Percentiles rank a stretch among this genome's conserved stretches.
These are phyloP conservation scores for Diloba caeruleocephala DNA, from an alignment of 2,888 invertebrate species.

Conservation along the genomic window DNA sequence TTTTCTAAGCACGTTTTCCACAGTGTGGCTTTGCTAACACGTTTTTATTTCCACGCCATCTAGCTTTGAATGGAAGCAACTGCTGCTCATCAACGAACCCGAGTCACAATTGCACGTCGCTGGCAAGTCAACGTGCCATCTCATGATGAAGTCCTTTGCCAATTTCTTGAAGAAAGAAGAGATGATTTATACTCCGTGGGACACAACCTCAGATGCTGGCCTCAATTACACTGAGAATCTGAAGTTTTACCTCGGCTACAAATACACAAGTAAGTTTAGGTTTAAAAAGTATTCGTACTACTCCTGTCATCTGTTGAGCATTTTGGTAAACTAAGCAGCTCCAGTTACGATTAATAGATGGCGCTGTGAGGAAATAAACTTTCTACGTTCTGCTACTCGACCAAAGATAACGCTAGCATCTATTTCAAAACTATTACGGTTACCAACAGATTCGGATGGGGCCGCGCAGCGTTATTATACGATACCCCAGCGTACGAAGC, in stretches of 20 bases:
- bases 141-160: conserved; percentile 92
- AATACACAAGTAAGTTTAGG: conserved; percentile 91
- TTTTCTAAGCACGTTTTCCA: conserved; percentile 64
- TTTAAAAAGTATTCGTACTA: conserved; percentile 8
- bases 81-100: conserved; percentile 92
- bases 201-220: conserved; percentile 88
- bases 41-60: conserved; percentile 79
- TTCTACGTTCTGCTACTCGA: conserved; percentile 46
- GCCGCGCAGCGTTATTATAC: conserved; percentile 92
- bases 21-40: conserved; percentile 79
- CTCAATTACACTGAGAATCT: conserved; percentile 90
- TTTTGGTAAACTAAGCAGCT: conserved; percentile 30
- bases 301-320: conserved; percentile 45
- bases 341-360: conserved; percentile 4
- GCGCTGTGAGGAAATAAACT: conserved; percentile 8
- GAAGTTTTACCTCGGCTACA: conserved; percentile 90
- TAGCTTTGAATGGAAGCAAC: conserved; percentile 92
- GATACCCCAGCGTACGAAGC: conserved; percentile 92
- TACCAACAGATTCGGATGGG: conserved; percentile 91
- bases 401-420: conserved; percentile 65
- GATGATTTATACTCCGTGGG: conserved; percentile 89
- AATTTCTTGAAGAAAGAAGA: conserved; percentile 86
- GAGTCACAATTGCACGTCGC: conserved; percentile 91
- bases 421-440: conserved; percentile 30
- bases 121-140: conserved; percentile 92